Base-by-base conservation (phyloP, 1,140 invertebrate genomes). In the Papilio xuthus region DNA sequence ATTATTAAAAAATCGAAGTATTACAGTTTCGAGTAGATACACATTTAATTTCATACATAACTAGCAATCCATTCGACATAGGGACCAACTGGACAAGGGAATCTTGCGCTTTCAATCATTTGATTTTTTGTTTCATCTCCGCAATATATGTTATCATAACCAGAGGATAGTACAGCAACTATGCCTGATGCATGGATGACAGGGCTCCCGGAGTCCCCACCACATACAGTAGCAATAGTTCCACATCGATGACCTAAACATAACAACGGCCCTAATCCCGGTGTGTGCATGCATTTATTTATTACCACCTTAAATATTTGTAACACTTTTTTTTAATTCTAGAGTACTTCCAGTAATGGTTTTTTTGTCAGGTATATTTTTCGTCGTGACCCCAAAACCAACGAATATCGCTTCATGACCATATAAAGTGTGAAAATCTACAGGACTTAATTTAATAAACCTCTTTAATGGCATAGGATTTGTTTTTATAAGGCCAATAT, bases 51-150 rank as follows among this genome's bases (percentile, higher is more conserved):
- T 50, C 8, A 50, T 73, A 76, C 56, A 26, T 76, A 15, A 41
- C 53, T 76, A 47, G 37, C 6, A 60, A 76, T 76, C 74, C 74
- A 76, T 42, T 76, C 74, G 26, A 63, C 41, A 47, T 63, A 76
- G 0, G 53, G 74, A 60, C 28, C 37, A 23, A 76, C 20, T 10
- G 74, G 56, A n/a, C n/a, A n/a, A 63, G 20, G n/a, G 3, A 20
- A 15, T 12, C 53, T 56, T n/a, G 74, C 72, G 32, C 4, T 1
- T 1, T 37, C 32, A 37, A 4, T 37, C 32, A 6, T 37, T 37
- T 37, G 4, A 37, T 37, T 37, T 37, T 37, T 7, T 6, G 32
- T 37, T 4, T 4, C 32, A 37, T 37, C n/a, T 37, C 32, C 32
- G 32, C 32, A 37, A 37, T 37, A 37, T 6, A 6, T 37, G 10